Conservation (phyloP, 1,140 invertebrate genomes). For the Probaryconus sp. region DNA sequence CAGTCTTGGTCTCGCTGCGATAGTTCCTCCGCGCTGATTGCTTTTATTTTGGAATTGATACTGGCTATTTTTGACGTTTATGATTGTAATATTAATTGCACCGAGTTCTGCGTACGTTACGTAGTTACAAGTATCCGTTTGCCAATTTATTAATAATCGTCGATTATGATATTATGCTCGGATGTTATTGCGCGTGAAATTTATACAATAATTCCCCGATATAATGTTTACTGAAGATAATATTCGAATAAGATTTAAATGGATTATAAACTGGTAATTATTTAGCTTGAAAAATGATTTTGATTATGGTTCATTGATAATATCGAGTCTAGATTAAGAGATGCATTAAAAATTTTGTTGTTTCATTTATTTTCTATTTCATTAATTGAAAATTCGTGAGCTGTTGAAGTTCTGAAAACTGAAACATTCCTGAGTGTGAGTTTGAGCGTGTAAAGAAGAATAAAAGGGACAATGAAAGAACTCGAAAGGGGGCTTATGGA, state of each 20-base stretch:
- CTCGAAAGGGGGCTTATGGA: slow-evolving; percentile 60
- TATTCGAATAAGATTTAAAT: too few species aligned
- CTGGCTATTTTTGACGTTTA: slow-evolving; percentile 20
- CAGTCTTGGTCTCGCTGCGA: not conserved
- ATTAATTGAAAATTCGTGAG: too few species aligned
- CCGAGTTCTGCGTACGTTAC: slow-evolving; percentile 8
- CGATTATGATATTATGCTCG: slow-evolving; percentile 30
- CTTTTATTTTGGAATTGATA: slow-evolving; percentile 20
- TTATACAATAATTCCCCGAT: not conserved
- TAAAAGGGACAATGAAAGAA: slow-evolving; percentile 42
- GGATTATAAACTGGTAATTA: too few species aligned
- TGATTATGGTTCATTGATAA: too few species aligned
- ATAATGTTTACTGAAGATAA: too few species aligned
- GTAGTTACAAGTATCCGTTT: slow-evolving; percentile 14
- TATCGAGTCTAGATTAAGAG: too few species aligned
- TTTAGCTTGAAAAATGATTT: too few species aligned
- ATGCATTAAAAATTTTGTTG: too few species aligned
- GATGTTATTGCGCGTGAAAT: slow-evolving; percentile 25
- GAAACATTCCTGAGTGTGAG: too few species aligned
- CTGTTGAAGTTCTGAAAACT: too few species aligned
- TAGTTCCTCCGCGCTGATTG: not conserved
- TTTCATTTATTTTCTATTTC: too few species aligned
- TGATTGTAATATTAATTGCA: slow-evolving; percentile 32
- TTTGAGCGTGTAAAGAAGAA: slow-evolving; percentile 44
- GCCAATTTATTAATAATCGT: slow-evolving; percentile 42